Base-by-base conservation (phyloP, 2,888 invertebrate species). In the Leucozona laternaria region DNA sequence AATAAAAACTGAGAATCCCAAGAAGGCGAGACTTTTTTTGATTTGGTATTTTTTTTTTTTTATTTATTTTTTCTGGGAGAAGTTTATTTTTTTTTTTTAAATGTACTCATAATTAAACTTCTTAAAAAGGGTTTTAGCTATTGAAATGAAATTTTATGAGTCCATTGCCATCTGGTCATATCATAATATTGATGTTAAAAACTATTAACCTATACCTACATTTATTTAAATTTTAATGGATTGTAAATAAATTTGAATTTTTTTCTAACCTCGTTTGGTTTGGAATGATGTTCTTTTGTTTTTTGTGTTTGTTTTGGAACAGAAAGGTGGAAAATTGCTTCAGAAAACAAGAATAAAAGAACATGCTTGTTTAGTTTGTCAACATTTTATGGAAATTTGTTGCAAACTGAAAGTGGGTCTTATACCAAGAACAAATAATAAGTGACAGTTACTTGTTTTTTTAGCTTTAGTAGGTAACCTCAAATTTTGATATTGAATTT, bases 151-250 rank as follows among this genome's bases (percentile, higher is more conserved):
- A 15, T 53, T 68, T 68, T n/a, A 68, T 53, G 68, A 37, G 68
- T 68, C n/a, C 37, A 53, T 68, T 68, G 53, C n/a, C 68, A 68
- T 68, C 11, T 57, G 62, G 37, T 13, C 48, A 13, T 20, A 43
- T 64, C 43, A 62, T 31, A 62, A 62, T 62, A 43, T 62, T 62
- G 68, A 68, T 22, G 22, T 53, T 25, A 40, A 37, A 53, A 37
- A 11, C 68, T 53, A 40, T 68, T 53, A 37, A 53, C 1, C 7
- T 43, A 45, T n/a, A 31, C 31, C 31, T 7, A 15, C 37, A 15
- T 53, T 25, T n/a, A 28, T 53, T 53, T 53, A 37, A 22, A 48
- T 53, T 50, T 53, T 68, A 20, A 37, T 53, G 68, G 50, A 25
- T 53, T 25, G 53, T 68, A 34, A 68, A 66, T 45, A 40, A n/a